A percentile compares a stretch with the other conserved stretches of the same genome.
phyloP scores from a whole-genome alignment of 2,888 invertebrate species.

The Nowickia ferox region DNA sequence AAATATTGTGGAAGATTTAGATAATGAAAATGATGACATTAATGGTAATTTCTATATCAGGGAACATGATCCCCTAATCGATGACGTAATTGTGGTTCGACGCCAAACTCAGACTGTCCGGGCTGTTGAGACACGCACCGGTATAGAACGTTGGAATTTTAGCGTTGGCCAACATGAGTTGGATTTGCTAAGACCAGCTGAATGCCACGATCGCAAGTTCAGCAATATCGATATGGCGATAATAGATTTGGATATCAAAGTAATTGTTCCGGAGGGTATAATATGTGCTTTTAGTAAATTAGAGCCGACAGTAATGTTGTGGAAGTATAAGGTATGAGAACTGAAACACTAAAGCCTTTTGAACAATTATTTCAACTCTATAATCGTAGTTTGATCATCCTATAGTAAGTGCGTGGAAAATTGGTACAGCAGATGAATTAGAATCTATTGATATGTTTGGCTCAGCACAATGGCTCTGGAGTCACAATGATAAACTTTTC shows the following conservation, averaged over 20 bases:
- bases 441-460: conserved; percentile 89
- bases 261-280: conserved; percentile 89
- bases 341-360: background rate
- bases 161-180: conserved; percentile 95
- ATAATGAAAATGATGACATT: conserved; percentile 57
- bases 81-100: conserved; percentile 89
- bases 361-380: conserved; percentile 7
- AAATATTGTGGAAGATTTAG: conserved; percentile 46
- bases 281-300: conserved; percentile 87
- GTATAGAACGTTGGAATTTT: conserved; percentile 97
- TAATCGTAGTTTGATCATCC: conserved; percentile 89
- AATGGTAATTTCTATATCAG: conserved; percentile 70
- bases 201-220: conserved; percentile 83
- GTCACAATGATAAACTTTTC: conserved; percentile 80
- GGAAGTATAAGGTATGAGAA: conserved; percentile 89
- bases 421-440: conserved; percentile 87
- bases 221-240: conserved; percentile 79
- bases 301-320: conserved; percentile 85
- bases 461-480: conserved; percentile 84
- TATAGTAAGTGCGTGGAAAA: conserved; percentile 92
- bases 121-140: conserved; percentile 93
- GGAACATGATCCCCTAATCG: conserved; percentile 80
- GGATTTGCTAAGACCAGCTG: conserved; percentile 84
- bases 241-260: conserved; percentile 85
- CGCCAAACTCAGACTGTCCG: conserved; percentile 94